Evolutionary conservation across 2,888 invertebrate genomes (phyloP).

Genomic region (Resseliella maxima): DNA sequence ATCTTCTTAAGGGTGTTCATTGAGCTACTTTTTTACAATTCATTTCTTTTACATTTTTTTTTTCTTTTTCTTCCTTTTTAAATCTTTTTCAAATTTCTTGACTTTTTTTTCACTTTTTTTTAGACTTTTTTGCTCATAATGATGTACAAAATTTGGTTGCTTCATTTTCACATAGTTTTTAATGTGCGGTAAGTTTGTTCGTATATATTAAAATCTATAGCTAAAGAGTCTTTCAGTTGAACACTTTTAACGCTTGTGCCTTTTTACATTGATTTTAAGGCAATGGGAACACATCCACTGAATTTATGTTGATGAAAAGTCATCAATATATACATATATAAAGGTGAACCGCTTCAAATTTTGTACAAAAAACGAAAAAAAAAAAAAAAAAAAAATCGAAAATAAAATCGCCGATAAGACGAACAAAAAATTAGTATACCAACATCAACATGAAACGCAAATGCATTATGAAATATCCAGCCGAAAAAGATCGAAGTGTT

Average conservation of each 20-base stretch:
- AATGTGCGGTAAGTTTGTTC: background rate
- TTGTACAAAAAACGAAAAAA: background rate
- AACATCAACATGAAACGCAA: slow-evolving; percentile 54
- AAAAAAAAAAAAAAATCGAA: background rate
- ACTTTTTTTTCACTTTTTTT: background rate
- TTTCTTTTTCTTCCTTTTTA: background rate
- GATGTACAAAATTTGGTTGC: background rate
- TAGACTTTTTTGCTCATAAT: background rate
- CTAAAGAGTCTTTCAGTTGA: background rate
- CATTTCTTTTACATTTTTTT: too few relatives aligned
- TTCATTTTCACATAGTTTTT: slow-evolving; percentile 51
- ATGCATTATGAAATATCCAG: slow-evolving; percentile 29
- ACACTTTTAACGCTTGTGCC: slow-evolving; percentile 38
- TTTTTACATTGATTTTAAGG: background rate
- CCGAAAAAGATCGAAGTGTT: background rate
- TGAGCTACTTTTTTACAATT: background rate
- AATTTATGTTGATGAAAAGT: slow-evolving; percentile 51
- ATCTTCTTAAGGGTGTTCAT: background rate
- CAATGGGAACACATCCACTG: background rate
- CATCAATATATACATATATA: slow-evolving; percentile 21
- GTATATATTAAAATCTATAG: background rate
- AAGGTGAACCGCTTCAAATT: background rate
- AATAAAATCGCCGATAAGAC: slow-evolving; percentile 39
- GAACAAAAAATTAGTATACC: slow-evolving; percentile 51
- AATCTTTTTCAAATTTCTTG: too few relatives aligned